Percentiles rank a stretch among this genome's conserved stretches.
Evolutionary conservation across 2,888 invertebrate species (phyloP).

Genomic region (Agrypnus murinus): DNA sequence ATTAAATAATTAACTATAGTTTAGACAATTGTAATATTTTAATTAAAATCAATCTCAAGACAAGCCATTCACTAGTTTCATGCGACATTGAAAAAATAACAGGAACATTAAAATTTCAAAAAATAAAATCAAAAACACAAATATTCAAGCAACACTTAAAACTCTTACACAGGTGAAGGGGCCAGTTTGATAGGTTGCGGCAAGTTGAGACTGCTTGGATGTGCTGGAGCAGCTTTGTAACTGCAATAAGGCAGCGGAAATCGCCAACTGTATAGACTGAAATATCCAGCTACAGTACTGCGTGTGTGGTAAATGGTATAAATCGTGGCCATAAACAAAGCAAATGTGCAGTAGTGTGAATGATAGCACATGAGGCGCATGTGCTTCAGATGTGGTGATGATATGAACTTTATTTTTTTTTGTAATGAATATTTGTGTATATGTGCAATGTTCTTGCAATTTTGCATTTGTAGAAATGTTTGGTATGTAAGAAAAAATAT

Average conservation of each 20-base stretch:
- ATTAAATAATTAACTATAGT: no score
- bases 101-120: slow-evolving; percentile 3
- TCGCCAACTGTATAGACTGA: slow-evolving; percentile 97
- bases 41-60: no score
- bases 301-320: slow-evolving; percentile 48
- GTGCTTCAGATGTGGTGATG: no score
- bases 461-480: no score
- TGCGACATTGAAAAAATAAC: background rate
- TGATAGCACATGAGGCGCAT: no score
- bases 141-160: slow-evolving; percentile 53
- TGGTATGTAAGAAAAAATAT: slow-evolving; percentile 1
- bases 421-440: no score
- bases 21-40: no score
- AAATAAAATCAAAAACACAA: slow-evolving; percentile 9
- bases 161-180: slow-evolving; percentile 81
- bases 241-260: slow-evolving; percentile 97
- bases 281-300: slow-evolving; percentile 65
- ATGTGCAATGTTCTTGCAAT: no score
- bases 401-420: background rate
- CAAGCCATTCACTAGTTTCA: background rate
- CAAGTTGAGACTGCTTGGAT: slow-evolving; percentile 86
- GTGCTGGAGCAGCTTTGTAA: slow-evolving; percentile 85
- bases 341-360: slow-evolving; percentile 12
- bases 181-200: slow-evolving; percentile 86
- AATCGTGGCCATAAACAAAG: slow-evolving; percentile 45